Evolutionary conservation across 1,140 invertebrate genomes (phyloP).

Genomic region (Drosophila sp.): DNA sequence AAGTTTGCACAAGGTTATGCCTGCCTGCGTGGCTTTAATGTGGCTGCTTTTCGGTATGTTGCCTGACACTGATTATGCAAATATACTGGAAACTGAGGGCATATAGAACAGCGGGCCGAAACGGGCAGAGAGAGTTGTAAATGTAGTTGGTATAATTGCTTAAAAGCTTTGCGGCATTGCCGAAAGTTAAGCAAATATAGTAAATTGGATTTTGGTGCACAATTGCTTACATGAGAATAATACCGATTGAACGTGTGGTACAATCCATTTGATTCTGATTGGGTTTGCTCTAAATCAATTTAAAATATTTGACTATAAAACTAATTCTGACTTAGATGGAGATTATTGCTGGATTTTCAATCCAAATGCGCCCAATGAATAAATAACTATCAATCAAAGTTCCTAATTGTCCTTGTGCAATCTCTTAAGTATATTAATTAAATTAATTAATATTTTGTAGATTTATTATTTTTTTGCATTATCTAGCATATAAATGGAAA

Average conservation of each 20-base stretch:
- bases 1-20: conserved; percentile 51
- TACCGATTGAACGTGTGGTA: neutral
- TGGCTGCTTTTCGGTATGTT: conserved; percentile 35
- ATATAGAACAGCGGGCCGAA: neutral
- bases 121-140: conserved; percentile 1
- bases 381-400: too few species aligned
- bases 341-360: too few species aligned
- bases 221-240: conserved; percentile 9
- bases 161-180: conserved; percentile 21
- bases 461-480: neutral
- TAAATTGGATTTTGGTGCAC: conserved; percentile 17
- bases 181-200: conserved; percentile 15
- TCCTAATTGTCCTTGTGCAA: too few species aligned
- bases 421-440: neutral
- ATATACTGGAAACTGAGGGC: conserved; percentile 43
- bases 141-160: conserved; percentile 13
- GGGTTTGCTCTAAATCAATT: neutral
- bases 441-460: neutral
- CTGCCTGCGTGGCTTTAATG: conserved; percentile 49
- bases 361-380: too few species aligned
- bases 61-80: conserved; percentile 59
- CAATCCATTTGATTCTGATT: neutral
- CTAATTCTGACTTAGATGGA: too few species aligned
- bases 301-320: neutral
- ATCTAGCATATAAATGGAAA: neutral